These are phyloP conservation scores for Cryptoprocta ferox DNA, from an alignment of 2,797 vertebrate species.

Conservation along the genomic window DNA sequence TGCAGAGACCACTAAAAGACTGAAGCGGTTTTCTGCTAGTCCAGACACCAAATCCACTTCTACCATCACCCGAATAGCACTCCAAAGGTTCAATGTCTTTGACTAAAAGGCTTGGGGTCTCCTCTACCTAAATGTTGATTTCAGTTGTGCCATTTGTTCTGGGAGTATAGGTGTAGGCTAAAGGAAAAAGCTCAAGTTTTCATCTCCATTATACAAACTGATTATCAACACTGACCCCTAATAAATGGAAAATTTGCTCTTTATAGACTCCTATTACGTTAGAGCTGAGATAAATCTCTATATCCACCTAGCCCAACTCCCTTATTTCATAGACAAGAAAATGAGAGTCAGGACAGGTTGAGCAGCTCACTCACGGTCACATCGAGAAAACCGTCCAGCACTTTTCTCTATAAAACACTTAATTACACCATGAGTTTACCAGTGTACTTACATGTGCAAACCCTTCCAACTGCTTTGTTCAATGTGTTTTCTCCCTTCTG, in stretches of 20 bases:
- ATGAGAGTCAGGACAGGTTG: background rate
- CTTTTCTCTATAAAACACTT: background rate
- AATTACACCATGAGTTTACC: background rate
- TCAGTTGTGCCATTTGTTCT: background rate
- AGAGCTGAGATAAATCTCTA: background rate
- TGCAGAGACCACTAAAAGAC: background rate
- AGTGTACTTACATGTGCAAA: background rate
- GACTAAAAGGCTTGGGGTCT: background rate
- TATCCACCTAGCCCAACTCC: background rate
- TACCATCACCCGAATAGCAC: background rate
- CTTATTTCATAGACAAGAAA: background rate
- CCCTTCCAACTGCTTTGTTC: background rate
- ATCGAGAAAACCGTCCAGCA: background rate
- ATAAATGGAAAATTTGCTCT: background rate
- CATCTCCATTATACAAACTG: background rate
- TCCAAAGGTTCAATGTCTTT: background rate
- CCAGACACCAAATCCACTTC: background rate
- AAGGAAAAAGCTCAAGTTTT: background rate
- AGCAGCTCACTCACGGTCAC: background rate
- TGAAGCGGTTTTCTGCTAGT: background rate
- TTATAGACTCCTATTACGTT: background rate
- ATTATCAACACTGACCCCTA: background rate
- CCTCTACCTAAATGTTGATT: background rate
- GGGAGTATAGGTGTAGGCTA: background rate
- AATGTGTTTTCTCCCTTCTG: background rate